Evolutionary conservation across 1,140 invertebrate species (phyloP).

Genomic region (Drosophila littoralis): DNA sequence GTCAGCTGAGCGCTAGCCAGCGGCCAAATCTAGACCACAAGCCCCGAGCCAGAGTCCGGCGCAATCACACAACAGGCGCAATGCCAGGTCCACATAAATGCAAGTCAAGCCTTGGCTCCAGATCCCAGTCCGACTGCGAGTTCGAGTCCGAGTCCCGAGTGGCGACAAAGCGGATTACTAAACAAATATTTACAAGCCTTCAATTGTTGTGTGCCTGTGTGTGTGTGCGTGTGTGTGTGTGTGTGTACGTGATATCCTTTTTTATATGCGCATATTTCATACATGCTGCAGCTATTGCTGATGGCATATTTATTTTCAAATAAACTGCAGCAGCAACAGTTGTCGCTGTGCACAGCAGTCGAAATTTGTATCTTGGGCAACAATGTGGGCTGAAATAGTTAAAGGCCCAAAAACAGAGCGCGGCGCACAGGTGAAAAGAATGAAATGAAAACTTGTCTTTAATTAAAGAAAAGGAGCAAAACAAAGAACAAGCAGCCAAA

Average conservation of each 20-base stretch:
- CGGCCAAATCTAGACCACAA: conserved; percentile 1
- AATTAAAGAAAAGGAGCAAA: conserved; percentile 74
- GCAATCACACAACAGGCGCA: too few species aligned
- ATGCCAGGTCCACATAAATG: conserved; percentile 30
- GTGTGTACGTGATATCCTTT: conserved; percentile 36
- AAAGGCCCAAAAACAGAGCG: conserved; percentile 20
- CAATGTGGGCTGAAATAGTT: conserved; percentile 50
- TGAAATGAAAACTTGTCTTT: conserved; percentile 79
- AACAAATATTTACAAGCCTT: conserved; percentile 74
- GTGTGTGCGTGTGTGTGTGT: conserved; percentile 13
- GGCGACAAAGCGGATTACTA: conserved; percentile 74
- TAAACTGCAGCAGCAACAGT: conserved; percentile 15
- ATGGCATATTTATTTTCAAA: conserved; percentile 43
- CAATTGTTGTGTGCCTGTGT: conserved; percentile 39
- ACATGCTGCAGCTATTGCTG: conserved; percentile 27
- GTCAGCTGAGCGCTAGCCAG: neutral
- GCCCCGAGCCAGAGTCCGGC: conserved; percentile 30
- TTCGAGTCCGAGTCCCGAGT: conserved; percentile 9
- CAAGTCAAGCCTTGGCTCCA: conserved; percentile 3
- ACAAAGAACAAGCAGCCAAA: conserved; percentile 31
- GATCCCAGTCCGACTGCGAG: too few species aligned
- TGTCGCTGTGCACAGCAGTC: too few species aligned
- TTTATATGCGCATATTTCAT: conserved; percentile 38
- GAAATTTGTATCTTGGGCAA: too few species aligned
- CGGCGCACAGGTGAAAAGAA: conserved; percentile 56